These are phyloP conservation scores for Gymnoscelis rufifasciata DNA, from an alignment of 2,888 invertebrate genomes.

Conservation along the genomic window DNA sequence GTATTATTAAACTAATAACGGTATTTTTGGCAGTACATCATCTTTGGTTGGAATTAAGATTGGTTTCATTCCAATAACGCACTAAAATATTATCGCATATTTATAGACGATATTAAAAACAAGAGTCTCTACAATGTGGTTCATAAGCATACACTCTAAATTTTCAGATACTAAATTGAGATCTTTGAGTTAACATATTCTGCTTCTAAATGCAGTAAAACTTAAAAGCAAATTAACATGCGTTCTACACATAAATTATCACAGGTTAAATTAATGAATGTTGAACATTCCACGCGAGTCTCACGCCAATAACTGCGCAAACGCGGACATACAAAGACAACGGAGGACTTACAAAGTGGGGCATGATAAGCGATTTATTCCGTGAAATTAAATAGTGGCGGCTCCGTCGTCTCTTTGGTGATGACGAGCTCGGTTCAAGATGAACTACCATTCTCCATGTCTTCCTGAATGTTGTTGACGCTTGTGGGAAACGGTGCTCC, in stretches of 20 bases:
- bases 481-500: constrained; percentile 92
- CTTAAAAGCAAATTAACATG: constrained; percentile 12
- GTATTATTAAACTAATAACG: too few relatives aligned
- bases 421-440: constrained; percentile 44
- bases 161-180: not conserved
- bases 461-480: constrained; percentile 83
- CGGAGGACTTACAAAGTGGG: not conserved
- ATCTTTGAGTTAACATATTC: constrained; percentile 4
- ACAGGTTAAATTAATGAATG: constrained; percentile 22
- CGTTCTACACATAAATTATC: constrained; percentile 23
- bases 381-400: constrained; percentile 33
- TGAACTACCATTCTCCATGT: constrained; percentile 83
- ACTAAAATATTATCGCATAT: too few relatives aligned
- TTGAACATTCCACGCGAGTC: constrained; percentile 17
- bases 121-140: too few relatives aligned
- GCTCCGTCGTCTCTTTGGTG: constrained; percentile 31
- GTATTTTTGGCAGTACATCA: too few relatives aligned
- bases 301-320: too few relatives aligned
- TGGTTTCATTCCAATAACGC: too few relatives aligned
- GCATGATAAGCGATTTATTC: constrained; percentile 25
- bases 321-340: not conserved
- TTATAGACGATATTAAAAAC: too few relatives aligned
- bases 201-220: constrained; percentile 7
- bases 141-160: not conserved
- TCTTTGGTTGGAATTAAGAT: too few relatives aligned